A percentile compares a stretch with the other conserved stretches of the same genome.
Evolutionary conservation across 2,113 vertebrate genomes (phyloP).

Genomic region (Eira barbara): DNA sequence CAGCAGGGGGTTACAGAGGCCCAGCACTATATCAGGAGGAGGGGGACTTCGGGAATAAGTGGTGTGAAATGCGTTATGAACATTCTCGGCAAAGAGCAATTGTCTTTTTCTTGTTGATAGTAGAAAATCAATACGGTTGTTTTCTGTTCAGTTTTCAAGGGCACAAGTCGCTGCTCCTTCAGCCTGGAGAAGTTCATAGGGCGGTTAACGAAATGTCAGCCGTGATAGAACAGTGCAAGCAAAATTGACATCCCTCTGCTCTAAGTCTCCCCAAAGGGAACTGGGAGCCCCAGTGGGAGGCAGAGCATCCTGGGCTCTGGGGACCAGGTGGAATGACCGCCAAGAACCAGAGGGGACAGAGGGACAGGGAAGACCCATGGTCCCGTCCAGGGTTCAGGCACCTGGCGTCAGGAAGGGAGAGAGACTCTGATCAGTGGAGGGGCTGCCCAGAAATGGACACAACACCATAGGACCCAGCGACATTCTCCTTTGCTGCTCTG

Average conservation of each 20-base stretch:
- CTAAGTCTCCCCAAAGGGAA: background rate
- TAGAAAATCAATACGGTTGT: slow-evolving; percentile 28
- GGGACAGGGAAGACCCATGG: accelerated
- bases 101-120: slow-evolving; percentile 46
- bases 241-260: background rate
- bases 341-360: background rate
- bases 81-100: slow-evolving; percentile 34
- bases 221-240: slow-evolving; percentile 33
- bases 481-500: background rate
- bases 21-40: background rate
- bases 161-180: slow-evolving; percentile 7
- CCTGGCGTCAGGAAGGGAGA: background rate
- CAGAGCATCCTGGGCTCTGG: background rate
- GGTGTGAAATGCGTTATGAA: slow-evolving; percentile 44
- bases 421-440: too few species aligned
- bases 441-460: background rate
- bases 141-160: slow-evolving; percentile 66
- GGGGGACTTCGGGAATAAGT: background rate
- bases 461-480: accelerated
- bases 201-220: slow-evolving; percentile 51
- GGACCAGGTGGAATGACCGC: background rate
- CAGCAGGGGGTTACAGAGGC: background rate
- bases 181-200: slow-evolving; percentile 46
- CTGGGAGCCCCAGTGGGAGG: background rate
- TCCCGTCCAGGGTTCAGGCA: accelerated